Evolutionary conservation across 2,888 invertebrate genomes (phyloP), one percentile per base, ranked within the genome.

Genomic region (Aphrophora alni): DNA sequence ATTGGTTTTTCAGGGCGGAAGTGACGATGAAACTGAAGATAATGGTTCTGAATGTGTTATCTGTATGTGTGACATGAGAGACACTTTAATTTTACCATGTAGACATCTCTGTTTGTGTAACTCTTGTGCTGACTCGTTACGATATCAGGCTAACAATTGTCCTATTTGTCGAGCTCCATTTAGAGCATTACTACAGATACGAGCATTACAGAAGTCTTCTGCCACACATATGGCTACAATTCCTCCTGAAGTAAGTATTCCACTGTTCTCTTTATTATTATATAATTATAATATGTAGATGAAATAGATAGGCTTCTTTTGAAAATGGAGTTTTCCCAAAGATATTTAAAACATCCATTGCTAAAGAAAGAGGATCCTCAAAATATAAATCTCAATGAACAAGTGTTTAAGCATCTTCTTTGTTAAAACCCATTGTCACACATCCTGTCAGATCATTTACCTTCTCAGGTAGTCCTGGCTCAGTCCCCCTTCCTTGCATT

Each of bases 161-260:
- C 99, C 99, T 8, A 99, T 99, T 85, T 99, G 99, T 88, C 92
- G 99, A 83, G 97, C 98, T n/a, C 99, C 99, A 12, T 99, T 99
- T 89, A 91, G 99, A 83, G 99, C 99, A 0, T 91, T 99, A 76
- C 90, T 99, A 80, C 98, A 99, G 90, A 96, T 99, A 77, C 92
- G 97, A 83, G 98, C 99, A 27, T 91, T 99, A 85, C 96, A 97
- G 88, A 95, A 95, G 87, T 91, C 92, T 72, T 88, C 89, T 28
- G 89, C 90, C 81, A 89, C 87, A 75, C 89, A 89, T 82, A 89
- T 89, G 84, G 90, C 87, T 25, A 72, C 81, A 26, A 70, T 82
- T 51, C 83, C 84, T 69, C 81, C 84, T 44, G 81, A 81, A 77
- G 81, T 81, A 74, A 70, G 21, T 79, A n/a, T n/a, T n/a, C n/a